These are phyloP conservation scores for Drosophila austrosaltans DNA, from an alignment of 2,888 invertebrate species.

Conservation along the genomic window DNA sequence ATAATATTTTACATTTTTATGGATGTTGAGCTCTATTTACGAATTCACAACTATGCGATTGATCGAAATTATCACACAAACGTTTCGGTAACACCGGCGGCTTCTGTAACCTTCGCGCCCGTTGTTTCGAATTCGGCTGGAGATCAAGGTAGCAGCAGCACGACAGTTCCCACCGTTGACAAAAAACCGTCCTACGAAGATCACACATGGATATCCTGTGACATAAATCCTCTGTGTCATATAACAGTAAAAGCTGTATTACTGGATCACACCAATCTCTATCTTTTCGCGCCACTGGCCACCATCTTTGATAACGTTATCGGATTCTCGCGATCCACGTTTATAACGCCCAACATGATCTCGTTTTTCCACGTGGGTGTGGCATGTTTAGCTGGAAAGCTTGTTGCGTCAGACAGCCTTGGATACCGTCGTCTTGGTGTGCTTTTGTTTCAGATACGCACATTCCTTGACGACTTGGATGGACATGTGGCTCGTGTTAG, in stretches of 20 bases:
- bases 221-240: constrained; percentile 90
- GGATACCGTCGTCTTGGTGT: constrained; percentile 89
- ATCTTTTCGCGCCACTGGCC: constrained; percentile 91
- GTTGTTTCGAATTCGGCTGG: constrained; percentile 30
- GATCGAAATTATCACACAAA: constrained; percentile 84
- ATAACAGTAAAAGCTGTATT: constrained; percentile 93
- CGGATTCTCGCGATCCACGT: constrained; percentile 86
- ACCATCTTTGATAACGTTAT: constrained; percentile 88
- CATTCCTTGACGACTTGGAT: constrained; percentile 93
- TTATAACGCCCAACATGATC: constrained; percentile 93
- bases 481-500: constrained; percentile 92
- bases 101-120: constrained; percentile 35
- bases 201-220: constrained; percentile 86
- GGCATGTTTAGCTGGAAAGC: constrained; percentile 89
- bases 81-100: constrained; percentile 45
- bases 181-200: constrained; percentile 70
- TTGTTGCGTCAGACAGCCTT: constrained; percentile 89
- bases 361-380: constrained; percentile 91
- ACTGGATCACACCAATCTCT: constrained; percentile 93
- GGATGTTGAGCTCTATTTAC: constrained; percentile 89
- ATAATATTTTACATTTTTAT: constrained; percentile 88
- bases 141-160: constrained; percentile 40
- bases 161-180: constrained; percentile 55
- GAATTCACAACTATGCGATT: constrained; percentile 88
- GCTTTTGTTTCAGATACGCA: constrained; percentile 90